These are phyloP conservation scores for Nomada fabriciana DNA, from an alignment of 2,888 invertebrate genomes.

Conservation along the genomic window DNA sequence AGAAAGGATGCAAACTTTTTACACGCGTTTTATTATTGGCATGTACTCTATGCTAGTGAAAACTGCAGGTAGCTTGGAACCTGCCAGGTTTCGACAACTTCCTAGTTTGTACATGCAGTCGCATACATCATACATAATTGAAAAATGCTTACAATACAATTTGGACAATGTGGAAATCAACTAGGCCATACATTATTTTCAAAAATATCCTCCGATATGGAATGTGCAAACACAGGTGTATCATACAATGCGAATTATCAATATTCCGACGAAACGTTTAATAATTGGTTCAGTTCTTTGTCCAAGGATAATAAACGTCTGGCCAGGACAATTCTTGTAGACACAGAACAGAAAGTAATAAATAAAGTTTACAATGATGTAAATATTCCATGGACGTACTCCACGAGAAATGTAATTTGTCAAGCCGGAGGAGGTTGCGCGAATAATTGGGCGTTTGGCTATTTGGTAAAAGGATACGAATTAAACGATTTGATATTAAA, in stretches of 20 bases:
- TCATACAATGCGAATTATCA: conserved; percentile 75
- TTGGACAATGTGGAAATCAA: conserved; percentile 87
- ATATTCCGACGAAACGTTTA: conserved; percentile 80
- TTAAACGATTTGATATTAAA: conserved; percentile 82
- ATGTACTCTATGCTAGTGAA: too few relatives aligned
- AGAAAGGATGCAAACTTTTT: too few relatives aligned
- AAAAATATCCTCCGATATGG: conserved; percentile 83
- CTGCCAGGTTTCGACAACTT: too few relatives aligned
- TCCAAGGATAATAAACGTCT: conserved; percentile 79
- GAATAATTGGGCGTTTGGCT: conserved; percentile 86
- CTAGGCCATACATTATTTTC: conserved; percentile 84
- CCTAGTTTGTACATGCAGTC: neutral
- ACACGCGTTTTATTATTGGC: too few relatives aligned
- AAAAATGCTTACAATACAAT: conserved; percentile 84
- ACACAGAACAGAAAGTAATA: conserved; percentile 85
- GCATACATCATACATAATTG: neutral
- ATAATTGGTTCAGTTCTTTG: conserved; percentile 84
- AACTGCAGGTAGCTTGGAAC: too few relatives aligned
- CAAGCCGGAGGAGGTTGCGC: conserved; percentile 84
- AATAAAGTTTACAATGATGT: conserved; percentile 77
- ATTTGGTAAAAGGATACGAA: conserved; percentile 82
- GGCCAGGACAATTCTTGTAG: conserved; percentile 85
- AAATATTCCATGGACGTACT: conserved; percentile 80
- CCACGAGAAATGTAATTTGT: conserved; percentile 83
- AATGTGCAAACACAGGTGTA: conserved; percentile 73